Base-by-base conservation (phyloP, 2,888 invertebrate species). In the Morpho achilles region DNA sequence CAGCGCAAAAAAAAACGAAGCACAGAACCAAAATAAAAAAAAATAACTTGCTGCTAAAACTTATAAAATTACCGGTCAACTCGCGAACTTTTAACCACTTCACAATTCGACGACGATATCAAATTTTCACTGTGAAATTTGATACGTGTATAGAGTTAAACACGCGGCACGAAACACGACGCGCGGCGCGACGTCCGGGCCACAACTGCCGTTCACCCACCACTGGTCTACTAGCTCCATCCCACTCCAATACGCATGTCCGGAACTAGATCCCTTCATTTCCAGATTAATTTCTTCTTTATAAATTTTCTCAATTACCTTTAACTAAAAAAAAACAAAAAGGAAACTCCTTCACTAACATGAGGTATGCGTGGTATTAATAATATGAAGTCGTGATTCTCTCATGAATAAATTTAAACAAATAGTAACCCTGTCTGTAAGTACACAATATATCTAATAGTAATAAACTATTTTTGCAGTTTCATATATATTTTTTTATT, bases 51-150 rank as follows among this genome's bases (percentile, higher is more conserved):
- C 62, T 62, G 62, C 64, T 67, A 67, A 70, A 71, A 70, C 50
- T 61, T 56, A 16, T 32, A 72, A 73, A 32, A 76, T 84, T 83
- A 83, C 83, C 80, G 78, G 74, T 76, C 63, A 78, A 79, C 73
- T 71, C 77, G 76, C 75, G 69, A 82, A 83, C 79, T 80, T 82
- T 82, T 73, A 77, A 75, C 78, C 85, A 85, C 82, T 83, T 78
- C 86, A 88, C 87, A 82, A 81, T 76, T 78, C 75, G 81, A 89
- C 89, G 76, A 89, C 89, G 67, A 86, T 87, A 89, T 86, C 88
- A 86, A 89, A 88, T 84, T 90, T 89, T 85, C 82, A 75, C 83
- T 83, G 81, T 83, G 84, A 89, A 90, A 90, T 87, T 87, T 82
- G 88, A 90, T 88, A 89, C 85, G 89, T 89, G 89, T 83, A 80